phyloP scores from a whole-genome alignment of 2,113 vertebrate genomes.

The Cranoglanis bouderius region DNA sequence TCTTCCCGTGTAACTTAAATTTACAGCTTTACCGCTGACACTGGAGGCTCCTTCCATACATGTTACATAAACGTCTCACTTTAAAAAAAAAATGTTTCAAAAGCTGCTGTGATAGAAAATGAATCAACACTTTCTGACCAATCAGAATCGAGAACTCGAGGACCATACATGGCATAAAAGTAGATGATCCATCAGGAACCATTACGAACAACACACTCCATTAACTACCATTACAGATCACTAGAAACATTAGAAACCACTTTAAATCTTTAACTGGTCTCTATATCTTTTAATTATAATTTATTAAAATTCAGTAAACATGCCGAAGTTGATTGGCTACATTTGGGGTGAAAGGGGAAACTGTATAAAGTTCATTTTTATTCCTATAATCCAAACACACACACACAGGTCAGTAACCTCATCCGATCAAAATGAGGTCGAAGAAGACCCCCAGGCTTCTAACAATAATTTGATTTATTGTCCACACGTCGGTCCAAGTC shows the following conservation, averaged over 20 bases:
- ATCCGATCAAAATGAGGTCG: slow-evolving; percentile 35
- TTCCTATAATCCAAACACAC: not conserved
- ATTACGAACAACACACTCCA: not conserved
- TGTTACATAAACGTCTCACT: not conserved
- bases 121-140: not conserved
- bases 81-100: no score
- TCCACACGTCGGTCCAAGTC: not conserved
- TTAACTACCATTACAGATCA: not conserved
- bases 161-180: not conserved
- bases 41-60: not conserved
- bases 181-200: not conserved
- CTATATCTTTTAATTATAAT: no score
- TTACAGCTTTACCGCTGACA: not conserved
- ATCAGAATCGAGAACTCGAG: not conserved
- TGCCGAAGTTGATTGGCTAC: not conserved
- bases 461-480: slow-evolving; percentile 11
- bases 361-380: not conserved
- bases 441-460: not conserved
- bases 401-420: slow-evolving; percentile 2
- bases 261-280: not conserved
- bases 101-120: no score
- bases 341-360: not conserved
- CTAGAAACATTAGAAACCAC: not conserved
- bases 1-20: not conserved
- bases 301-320: not conserved